Percentiles rank a stretch among this genome's conserved stretches.
These are phyloP conservation scores for Drosophila prostipennis DNA, from an alignment of 2,888 invertebrate species.

Conservation along the genomic window DNA sequence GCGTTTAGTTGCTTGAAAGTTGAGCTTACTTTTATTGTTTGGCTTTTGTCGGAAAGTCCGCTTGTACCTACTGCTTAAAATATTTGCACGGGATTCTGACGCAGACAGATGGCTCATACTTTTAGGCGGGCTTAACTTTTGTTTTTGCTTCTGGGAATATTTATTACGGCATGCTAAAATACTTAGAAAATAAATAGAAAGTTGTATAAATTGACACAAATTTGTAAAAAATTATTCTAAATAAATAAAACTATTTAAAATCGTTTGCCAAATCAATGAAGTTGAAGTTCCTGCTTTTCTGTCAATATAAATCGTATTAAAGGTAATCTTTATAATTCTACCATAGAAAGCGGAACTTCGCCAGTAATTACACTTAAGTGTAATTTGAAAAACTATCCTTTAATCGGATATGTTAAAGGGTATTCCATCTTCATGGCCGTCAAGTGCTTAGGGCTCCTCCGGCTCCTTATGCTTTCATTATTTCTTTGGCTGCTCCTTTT, in stretches of 20 bases:
- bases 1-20: conserved; percentile 51
- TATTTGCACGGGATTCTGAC: conserved; percentile 10
- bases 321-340: background rate
- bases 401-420: conserved; percentile 30
- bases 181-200: background rate
- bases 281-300: background rate
- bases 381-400: background rate
- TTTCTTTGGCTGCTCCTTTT: conserved; percentile 30
- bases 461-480: conserved; percentile 51
- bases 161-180: background rate
- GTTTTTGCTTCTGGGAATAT: background rate
- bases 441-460: conserved; percentile 15
- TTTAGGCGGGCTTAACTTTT: background rate
- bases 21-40: conserved; percentile 47
- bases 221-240: no score
- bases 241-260: no score
- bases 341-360: background rate
- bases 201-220: no score
- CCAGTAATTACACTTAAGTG: background rate
- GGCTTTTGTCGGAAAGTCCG: conserved; percentile 23
- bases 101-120: conserved; percentile 13
- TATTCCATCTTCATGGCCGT: conserved; percentile 35
- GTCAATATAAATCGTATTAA: background rate
- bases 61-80: conserved; percentile 8
- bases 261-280: no score